These are phyloP conservation scores for Xestia ashworthii DNA, from an alignment of 2,888 invertebrate species.

Conservation along the genomic window DNA sequence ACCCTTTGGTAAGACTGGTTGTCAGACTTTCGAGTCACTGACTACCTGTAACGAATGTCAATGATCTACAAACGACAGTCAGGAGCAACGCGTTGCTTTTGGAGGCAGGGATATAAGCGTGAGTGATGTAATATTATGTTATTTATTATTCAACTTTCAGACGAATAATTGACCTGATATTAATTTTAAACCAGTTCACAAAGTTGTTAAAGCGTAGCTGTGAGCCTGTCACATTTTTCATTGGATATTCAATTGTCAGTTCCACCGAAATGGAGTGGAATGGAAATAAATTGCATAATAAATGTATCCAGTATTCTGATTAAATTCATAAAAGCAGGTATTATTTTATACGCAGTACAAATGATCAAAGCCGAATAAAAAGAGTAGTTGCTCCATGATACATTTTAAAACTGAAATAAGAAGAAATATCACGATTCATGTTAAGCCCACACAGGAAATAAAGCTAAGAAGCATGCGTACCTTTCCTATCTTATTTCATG, in stretches of 20 bases:
- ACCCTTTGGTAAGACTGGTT: too few relatives aligned
- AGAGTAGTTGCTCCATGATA: neutral
- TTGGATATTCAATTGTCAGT: conserved; percentile 1
- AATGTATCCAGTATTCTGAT: neutral
- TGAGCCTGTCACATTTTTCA: neutral
- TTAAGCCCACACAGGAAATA: neutral
- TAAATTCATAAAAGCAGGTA: neutral
- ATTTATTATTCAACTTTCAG: neutral
- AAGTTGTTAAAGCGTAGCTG: neutral
- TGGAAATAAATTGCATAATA: neutral
- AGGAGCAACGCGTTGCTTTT: too few relatives aligned
- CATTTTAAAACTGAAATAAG: neutral
- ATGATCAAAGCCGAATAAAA: neutral
- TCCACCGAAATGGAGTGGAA: neutral
- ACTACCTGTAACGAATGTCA: too few relatives aligned
- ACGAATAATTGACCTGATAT: neutral
- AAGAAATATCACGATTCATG: neutral
- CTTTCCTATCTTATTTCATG: neutral
- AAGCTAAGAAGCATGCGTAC: neutral
- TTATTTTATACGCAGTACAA: neutral
- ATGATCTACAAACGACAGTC: too few relatives aligned
- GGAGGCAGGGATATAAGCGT: too few relatives aligned
- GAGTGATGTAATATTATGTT: neutral
- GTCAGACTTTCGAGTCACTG: too few relatives aligned
- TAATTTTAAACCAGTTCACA: neutral